Evolutionary conservation across 2,113 vertebrate genomes (phyloP).

Genomic region (Steatornis caripensis): DNA sequence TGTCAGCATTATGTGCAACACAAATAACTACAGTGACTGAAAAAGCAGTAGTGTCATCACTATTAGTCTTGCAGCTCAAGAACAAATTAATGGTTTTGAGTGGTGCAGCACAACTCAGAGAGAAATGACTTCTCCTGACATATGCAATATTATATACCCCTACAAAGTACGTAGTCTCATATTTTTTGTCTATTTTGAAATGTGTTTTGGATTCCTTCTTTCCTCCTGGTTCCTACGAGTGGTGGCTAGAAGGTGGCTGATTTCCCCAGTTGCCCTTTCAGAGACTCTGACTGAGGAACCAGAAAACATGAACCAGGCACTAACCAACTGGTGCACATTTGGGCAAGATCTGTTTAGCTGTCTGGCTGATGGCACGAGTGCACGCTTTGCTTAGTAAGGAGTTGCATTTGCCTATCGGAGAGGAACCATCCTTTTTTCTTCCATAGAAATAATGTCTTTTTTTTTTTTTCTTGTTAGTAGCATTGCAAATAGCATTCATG

Average conservation of each 20-base stretch:
- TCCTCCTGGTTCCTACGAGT: neutral
- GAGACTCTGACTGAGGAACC: neutral
- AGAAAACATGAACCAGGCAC: neutral
- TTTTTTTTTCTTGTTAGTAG: neutral
- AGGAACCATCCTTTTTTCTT: neutral
- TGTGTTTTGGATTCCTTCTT: neutral
- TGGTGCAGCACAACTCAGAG: neutral
- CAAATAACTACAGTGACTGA: neutral
- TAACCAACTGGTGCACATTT: fast-evolving
- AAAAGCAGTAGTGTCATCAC: neutral
- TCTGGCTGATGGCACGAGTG: neutral
- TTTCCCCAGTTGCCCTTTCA: neutral
- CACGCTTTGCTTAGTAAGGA: neutral
- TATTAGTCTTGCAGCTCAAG: neutral
- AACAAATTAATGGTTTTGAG: neutral
- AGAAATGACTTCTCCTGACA: neutral
- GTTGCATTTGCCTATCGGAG: neutral
- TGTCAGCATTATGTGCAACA: neutral
- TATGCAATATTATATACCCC: neutral
- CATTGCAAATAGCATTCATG: neutral
- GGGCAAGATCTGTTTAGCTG: neutral
- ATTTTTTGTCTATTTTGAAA: neutral
- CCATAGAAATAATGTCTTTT: neutral
- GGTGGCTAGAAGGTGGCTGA: neutral
- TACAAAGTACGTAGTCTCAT: neutral